A percentile compares a stretch with the other conserved stretches of the same genome.
These are phyloP conservation scores for Lithosia quadra DNA, from an alignment of 2,888 invertebrate species.

Conservation along the genomic window DNA sequence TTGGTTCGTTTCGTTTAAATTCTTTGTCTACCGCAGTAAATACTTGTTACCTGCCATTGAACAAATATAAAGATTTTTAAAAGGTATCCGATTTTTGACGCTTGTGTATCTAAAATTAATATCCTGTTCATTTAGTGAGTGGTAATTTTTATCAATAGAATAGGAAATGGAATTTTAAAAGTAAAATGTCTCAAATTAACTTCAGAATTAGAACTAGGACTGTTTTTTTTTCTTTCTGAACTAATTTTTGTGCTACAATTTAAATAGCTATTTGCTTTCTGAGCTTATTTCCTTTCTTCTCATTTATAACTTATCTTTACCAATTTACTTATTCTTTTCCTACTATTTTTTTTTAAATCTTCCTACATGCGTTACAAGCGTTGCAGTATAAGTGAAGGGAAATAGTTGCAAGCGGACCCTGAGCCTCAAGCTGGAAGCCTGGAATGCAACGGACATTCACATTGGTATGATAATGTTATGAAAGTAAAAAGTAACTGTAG, in stretches of 20 bases:
- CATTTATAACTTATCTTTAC: too few species aligned
- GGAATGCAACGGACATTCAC: too few species aligned
- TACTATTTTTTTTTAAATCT: too few species aligned
- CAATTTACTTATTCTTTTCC: too few species aligned
- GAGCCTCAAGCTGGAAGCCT: background rate
- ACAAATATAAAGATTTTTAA: background rate
- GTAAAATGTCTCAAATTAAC: background rate
- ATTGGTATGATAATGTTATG: background rate
- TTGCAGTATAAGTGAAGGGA: background rate
- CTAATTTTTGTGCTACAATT: too few species aligned
- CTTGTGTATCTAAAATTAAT: background rate
- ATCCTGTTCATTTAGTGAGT: background rate
- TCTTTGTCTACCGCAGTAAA: background rate
- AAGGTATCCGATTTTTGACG: background rate
- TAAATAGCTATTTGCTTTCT: too few species aligned
- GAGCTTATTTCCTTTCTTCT: background rate
- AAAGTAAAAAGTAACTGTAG: background rate
- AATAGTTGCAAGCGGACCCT: background rate
- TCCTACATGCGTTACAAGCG: too few species aligned
- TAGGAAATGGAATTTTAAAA: background rate
- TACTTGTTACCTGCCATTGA: background rate
- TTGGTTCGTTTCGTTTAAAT: conserved; percentile 10
- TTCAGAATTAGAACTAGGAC: background rate
- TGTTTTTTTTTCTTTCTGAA: too few species aligned
- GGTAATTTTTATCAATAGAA: background rate